Base-by-base conservation (phyloP, 92 coral and sea anemone genomes). In the Heteractis magnifica region DNA sequence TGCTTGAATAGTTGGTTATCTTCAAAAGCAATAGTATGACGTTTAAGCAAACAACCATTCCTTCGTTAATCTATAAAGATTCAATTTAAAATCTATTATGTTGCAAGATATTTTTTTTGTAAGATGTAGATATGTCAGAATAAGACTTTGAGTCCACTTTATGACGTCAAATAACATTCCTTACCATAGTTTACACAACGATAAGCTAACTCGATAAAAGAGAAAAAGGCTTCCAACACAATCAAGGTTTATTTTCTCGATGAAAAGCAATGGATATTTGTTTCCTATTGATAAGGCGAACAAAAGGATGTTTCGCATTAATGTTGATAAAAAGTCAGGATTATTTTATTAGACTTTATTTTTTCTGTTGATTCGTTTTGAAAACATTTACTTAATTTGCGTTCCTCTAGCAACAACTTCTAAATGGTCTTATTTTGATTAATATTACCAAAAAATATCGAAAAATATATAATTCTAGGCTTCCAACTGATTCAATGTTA, bases 81-180 rank as follows among this genome's bases (percentile, higher is more conserved):
- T 81, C 84, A 81, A 70, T 81, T 81, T 81, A 71, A 81, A 81
- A 68, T 81, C 84, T 81, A 81, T 81, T 70, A 75, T 81, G 74
- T 71, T 81, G 55, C 76, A 52, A 81, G 77, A 68, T 81, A 75
- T 81, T 20, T 70, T 81, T 70, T 70, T 81, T 70, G 77, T 81
- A 68, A 81, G 84, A 81, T 81, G 65, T 74, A 68, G 81, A 78
- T 68, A 81, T 81, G 71, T 62, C 59, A 79, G 71, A 72, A 65
- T 60, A 10, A 48, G 73, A 20, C 6, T 68, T 20, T 20, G 73
- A 68, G 73, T 68, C 73, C 26, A 68, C 48, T 10, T 12, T 68
- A 68, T 68, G 73, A 68, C 73, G 73, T 68, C 73, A 68, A 68
- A 68, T 68, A 68, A 68, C 73, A 68, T 68, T 68, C 73, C 73